Conservation (phyloP, 2,797 vertebrate species). For the Hyperoplus immaculatus region DNA sequence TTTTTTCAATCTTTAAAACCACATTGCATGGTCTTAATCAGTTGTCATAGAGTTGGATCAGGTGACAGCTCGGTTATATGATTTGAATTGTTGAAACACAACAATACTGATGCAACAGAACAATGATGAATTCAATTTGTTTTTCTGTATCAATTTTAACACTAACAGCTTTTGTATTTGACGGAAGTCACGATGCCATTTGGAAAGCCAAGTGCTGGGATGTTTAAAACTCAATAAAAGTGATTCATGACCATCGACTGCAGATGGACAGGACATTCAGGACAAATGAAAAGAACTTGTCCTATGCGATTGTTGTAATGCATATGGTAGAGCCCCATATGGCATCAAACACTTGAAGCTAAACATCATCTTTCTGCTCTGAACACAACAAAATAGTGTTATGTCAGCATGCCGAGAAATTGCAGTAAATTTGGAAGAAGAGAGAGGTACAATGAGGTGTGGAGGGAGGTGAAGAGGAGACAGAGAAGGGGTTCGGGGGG, state of each 20-base stretch:
- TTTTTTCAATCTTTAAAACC: neutral
- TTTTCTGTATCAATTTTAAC: neutral
- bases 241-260: neutral
- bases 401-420: conserved; percentile 70
- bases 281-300: conserved; percentile 15
- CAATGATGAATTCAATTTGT: no score
- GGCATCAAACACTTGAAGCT: conserved; percentile 19
- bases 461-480: conserved; percentile 36
- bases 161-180: neutral
- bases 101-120: no score
- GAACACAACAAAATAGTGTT: conserved; percentile 68
- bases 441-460: conserved; percentile 66
- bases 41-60: neutral
- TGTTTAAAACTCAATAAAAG: conserved; percentile 1
- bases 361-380: conserved; percentile 35
- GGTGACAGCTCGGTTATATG: neutral
- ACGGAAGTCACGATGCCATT: neutral
- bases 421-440: conserved; percentile 63
- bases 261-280: neutral
- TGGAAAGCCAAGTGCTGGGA: neutral
- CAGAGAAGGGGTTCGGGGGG: no score
- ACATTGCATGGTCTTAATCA: neutral
- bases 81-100: neutral
- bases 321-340: conserved; percentile 1
- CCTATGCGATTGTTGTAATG: conserved; percentile 9